Base-by-base conservation (phyloP, 2,113 vertebrate species). In the Noctilio leporinus region DNA sequence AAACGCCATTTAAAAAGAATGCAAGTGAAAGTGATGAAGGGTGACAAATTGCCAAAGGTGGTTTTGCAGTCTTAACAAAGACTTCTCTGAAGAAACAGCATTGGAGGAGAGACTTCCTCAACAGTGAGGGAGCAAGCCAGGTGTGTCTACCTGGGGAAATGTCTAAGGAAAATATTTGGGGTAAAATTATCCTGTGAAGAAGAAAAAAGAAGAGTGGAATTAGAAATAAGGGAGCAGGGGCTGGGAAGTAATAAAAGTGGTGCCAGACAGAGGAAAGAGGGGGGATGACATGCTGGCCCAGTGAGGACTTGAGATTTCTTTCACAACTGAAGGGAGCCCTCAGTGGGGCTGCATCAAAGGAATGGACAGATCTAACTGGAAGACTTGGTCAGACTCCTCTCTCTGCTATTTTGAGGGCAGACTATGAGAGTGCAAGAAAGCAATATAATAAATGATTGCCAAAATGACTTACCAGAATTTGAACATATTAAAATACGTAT, bases 261-360 rank as follows among this genome's bases (percentile, higher is more conserved):
- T 11, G 20, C 22, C 22, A 24, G 33, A 43, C 19, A 14, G 15
- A 20, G 15, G 53, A 10, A 70, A 55, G 5, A 33, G 14, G 15
- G 15, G 5, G 9, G 11, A 22, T 55, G 19, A 47, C 40, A 59
- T 24, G 33, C 28, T 35, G 11, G 35, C 19, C 15, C 7, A 38
- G 15, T 7, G 38, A 33, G 28, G 30, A 73, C 28, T 35, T 2
- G 2, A 38, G 72, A 17, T 59, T 53, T 53, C 45, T 30, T 64
- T 5, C 28, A 22, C 69, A 94, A 49, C 33, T 20, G 26, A 83
- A 19, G 17, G 49, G 11, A 28, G 24, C 28, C 30, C 6, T n/a
- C 30, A 30, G 3, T 7, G 1, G 0, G 28, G 8, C 19, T 49
- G 5, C 2, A 9, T 10, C 4, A n/a, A 11, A 64, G 24, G 15